Evolutionary conservation across 1,140 invertebrate species (phyloP), one percentile per base, ranked within the genome.

Genomic region (Antheraea mylitta): DNA sequence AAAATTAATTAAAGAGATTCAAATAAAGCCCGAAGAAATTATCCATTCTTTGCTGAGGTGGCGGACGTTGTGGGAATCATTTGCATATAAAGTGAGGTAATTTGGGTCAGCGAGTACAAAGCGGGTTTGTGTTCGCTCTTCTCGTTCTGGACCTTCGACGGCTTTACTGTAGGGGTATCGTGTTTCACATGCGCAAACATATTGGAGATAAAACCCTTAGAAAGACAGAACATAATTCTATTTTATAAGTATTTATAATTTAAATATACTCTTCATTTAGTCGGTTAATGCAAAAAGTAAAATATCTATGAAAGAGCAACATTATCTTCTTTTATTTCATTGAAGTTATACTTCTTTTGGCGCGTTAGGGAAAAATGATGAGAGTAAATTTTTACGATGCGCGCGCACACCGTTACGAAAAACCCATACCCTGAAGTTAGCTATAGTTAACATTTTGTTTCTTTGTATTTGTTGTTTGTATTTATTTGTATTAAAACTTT

Each of bases 81-180:
- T 86, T 85, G 80, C 81, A 87, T 87, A 83, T 85, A 82, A 83
- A 86, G 76, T 77, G 77, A 64, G 64, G 77, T 79, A 82, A 87
- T 87, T 87, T 80, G 73, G 78, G 76, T 72, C 73, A 76, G 68
- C 48, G 68, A 53, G 65, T 73, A 75, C 69, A 70, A 69, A 70
- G 58, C 36, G 61, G 64, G 68, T 22, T 60, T 70, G 58, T 73
- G 72, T 75, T 77, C 68, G 66, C 73, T 70, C 45, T 45, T 53
- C 68, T 67, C 65, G 59, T 67, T 64, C 62, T 60, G 61, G 63
- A 30, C 66, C 58, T 69, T 73, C 58, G 36, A 19, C 61, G 42
- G 63, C 64, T 74, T 73, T 45, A 18, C 22, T 69, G 42, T 18
- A 63, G 45, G 38, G 61, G 18, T 67, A 53, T 53, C 45, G 64